These are phyloP conservation scores for Tragelaphus imberbis DNA, from an alignment of 2,113 vertebrate genomes.

Conservation along the genomic window DNA sequence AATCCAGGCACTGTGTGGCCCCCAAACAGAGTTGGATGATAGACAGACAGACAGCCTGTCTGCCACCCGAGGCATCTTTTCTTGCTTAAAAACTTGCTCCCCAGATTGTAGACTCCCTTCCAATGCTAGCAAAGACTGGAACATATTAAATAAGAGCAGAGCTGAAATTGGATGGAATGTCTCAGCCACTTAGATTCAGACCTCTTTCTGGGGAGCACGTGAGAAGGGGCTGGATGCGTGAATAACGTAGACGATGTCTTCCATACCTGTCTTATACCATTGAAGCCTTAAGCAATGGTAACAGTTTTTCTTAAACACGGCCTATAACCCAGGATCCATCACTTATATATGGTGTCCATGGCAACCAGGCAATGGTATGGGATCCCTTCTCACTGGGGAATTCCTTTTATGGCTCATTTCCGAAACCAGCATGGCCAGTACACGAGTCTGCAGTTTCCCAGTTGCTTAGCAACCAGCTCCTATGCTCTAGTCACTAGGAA, in stretches of 20 bases:
- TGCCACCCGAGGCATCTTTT: conserved; percentile 51
- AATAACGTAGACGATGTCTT: background rate
- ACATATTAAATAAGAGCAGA: conserved; percentile 59
- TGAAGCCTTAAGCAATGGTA: conserved; percentile 45
- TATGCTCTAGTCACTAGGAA: conserved; percentile 78
- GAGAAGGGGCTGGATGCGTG: background rate
- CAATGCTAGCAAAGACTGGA: conserved; percentile 57
- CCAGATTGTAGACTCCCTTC: conserved; percentile 41
- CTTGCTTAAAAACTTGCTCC: conserved; percentile 64
- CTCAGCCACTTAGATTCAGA: conserved; percentile 46
- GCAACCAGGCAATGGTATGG: conserved; percentile 82
- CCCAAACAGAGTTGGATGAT: conserved; percentile 6
- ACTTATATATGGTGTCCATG: conserved; percentile 79
- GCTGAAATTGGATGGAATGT: conserved; percentile 57
- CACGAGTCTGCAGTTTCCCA: conserved; percentile 76
- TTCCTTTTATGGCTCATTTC: conserved; percentile 84
- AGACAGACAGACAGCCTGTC: conserved; percentile 47
- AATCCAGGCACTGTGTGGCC: conserved; percentile 16
- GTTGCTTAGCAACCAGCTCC: conserved; percentile 86
- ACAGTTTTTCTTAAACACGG: conserved; percentile 68
- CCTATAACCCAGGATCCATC: conserved; percentile 78
- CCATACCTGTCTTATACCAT: background rate
- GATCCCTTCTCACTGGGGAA: conserved; percentile 79
- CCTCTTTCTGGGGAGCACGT: background rate
- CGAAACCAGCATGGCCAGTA: conserved; percentile 81